phyloP scores from a whole-genome alignment of 2,888 invertebrate species.

The Drosophila aldrichi region DNA sequence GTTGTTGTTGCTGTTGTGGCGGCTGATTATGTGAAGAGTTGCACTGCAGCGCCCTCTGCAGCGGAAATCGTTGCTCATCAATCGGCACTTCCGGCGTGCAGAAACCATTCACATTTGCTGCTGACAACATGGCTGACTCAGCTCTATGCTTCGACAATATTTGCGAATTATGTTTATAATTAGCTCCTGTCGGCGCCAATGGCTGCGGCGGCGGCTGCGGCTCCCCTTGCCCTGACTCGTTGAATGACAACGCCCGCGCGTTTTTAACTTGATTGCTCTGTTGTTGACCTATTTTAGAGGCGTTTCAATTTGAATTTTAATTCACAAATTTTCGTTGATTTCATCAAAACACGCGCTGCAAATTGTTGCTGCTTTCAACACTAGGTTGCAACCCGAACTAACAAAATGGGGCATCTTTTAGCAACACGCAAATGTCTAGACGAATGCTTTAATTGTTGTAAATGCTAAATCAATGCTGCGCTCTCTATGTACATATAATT shows the following conservation, averaged over 20 bases:
- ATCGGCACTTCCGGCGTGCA: conserved; percentile 60
- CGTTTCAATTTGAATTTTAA: conserved; percentile 20
- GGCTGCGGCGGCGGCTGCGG: conserved; percentile 2
- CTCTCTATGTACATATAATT: conserved; percentile 26
- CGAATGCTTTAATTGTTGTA: conserved; percentile 45
- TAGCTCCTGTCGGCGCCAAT: conserved; percentile 39
- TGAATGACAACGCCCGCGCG: conserved; percentile 42
- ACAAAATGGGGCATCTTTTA: conserved; percentile 58
- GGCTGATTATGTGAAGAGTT: conserved; percentile 14
- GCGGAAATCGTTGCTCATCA: conserved; percentile 58
- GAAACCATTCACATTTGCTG: conserved; percentile 30
- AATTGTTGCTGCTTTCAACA: conserved; percentile 66
- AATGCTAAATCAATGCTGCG: conserved; percentile 68
- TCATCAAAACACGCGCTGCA: conserved; percentile 29
- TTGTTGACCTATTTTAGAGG: conserved; percentile 65
- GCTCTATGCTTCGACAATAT: conserved; percentile 41
- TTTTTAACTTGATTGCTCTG: conserved; percentile 38
- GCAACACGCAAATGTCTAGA: conserved; percentile 44
- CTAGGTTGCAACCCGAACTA: conserved; percentile 69
- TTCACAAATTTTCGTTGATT: conserved; percentile 2
- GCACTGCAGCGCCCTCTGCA: conserved; percentile 28
- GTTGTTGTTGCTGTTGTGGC: conserved; percentile 10
- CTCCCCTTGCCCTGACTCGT: conserved; percentile 19
- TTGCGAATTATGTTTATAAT: conserved; percentile 71
- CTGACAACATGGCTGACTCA: conserved; percentile 63